Percentiles rank a stretch among this genome's conserved stretches.
phyloP scores from a whole-genome alignment of 2,797 vertebrate genomes.

The Fundulus diaphanus region DNA sequence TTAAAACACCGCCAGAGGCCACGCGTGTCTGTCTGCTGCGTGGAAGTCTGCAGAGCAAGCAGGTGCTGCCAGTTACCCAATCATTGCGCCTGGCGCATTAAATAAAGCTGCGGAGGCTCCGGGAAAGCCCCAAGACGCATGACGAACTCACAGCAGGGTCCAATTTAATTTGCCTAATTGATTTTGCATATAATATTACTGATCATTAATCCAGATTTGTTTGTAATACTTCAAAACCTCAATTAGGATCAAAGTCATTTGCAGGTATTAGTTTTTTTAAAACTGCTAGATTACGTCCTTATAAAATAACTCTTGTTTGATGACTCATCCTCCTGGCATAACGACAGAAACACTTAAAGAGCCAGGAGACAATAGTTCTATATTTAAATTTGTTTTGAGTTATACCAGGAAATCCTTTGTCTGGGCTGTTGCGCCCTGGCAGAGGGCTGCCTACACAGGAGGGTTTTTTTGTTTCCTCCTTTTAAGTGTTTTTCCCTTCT shows the following conservation, averaged over 20 bases:
- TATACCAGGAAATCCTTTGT: constrained; percentile 52
- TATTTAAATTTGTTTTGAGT: constrained; percentile 13
- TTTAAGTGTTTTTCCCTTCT: neutral
- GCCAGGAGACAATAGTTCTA: constrained; percentile 28
- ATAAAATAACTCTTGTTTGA: neutral
- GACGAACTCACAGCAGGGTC: neutral
- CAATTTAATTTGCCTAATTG: neutral
- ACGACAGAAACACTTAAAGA: neutral
- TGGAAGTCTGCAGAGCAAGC: neutral
- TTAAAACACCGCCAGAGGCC: constrained; percentile 11
- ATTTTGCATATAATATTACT: neutral
- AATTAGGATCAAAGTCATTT: too few species aligned
- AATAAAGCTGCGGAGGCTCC: neutral
- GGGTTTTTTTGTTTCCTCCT: constrained; percentile 25
- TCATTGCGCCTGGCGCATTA: constrained; percentile 3
- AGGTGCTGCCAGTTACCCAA: constrained; percentile 64
- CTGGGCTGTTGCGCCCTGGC: neutral
- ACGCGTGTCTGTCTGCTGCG: neutral
- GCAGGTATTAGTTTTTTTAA: neutral
- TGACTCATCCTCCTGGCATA: neutral
- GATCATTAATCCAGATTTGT: neutral
- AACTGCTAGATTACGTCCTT: neutral
- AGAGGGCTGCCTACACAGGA: neutral
- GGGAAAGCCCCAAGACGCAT: neutral
- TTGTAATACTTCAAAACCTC: too few species aligned